Evolutionary conservation across 2,113 vertebrate species (phyloP), one percentile per base, ranked within the genome.

Genomic region (Callopanchax toddi): DNA sequence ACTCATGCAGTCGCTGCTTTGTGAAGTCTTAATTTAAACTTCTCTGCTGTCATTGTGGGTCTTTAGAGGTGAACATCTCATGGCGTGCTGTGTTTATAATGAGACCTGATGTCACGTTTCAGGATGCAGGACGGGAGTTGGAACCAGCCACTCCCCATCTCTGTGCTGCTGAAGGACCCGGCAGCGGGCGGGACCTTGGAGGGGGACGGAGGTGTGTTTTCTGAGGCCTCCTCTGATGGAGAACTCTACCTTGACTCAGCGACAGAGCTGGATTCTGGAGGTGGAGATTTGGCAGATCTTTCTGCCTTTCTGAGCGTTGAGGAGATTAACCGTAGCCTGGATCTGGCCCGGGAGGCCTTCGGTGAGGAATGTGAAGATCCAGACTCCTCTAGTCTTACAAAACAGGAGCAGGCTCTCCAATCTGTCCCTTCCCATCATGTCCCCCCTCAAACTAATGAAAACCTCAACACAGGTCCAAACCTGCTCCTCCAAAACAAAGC

Each of bases 221-320:
- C 94, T 2, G 94, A 95, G 79, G 90, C 92, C 0, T 92, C 94
- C n/a, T 93, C 91, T 56, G 90, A 92, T 50, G 89, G 78, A 4
- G 94, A 94, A 46, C 90, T 93, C 48, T 95, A 92, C 87, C 78
- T 86, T 60, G 94, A 95, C 79, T 91, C 94, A 7, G 67, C 91
- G 21, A 87, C 93, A 43, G 94, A 95, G 55, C 49, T 91, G 73
- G 92, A 93, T 53, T 92, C 92, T 60, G 87, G 74, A 58, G 93
- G 93, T 0, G 84, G 82, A 55, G 86, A 85, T 79, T 94, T 94
- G 81, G 87, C 92, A 2, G 95, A 90, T 67, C 93, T 99, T 5
- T 96, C 96, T 49, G 93, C 94, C 29, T 99, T 99, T 76, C 92
- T 99, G 72, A 98, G 89, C 51, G 94, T 94, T 80, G 97, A 99